Evolutionary conservation across 1,140 invertebrate genomes (phyloP), one percentile per base, ranked within the genome.

Genomic region (Oedothorax gibbosus): DNA sequence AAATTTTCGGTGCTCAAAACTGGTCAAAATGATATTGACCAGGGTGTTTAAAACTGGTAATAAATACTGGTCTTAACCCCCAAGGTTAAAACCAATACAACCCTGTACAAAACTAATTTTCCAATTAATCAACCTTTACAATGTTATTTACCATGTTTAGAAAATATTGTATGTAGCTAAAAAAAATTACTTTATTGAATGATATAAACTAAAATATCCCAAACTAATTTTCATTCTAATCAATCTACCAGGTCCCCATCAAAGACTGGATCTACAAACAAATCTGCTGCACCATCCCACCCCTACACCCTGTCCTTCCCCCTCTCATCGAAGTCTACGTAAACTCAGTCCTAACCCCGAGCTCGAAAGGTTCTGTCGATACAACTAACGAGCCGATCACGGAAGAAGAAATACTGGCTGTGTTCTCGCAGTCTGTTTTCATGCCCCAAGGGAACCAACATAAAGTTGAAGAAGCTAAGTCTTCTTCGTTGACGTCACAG

Each of bases 251-350:
- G 86, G 87, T 97, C 0, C 95, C 95, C 0, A 97, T 97, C 8
- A 97, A 97, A 91, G 95, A 95, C 87, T 98, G 97, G 97, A 98
- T 99, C 76, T 98, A 97, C 87, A 89, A 94, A 86, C 98, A 99
- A 91, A 95, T 99, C 65, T 96, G 96, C 87, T 93, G 93, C 66
- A 95, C 95, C 78, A 93, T 93, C 0, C 93, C 95, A 35, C 98
- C 98, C 0, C 90, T 99, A 51, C 97, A 99, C 92, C 96, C 97
- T 0, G 95, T 98, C 15, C 91, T 99, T 86, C 97, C 97, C 0
- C 94, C 95, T n/a, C 90, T 99, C 9, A 95, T 99, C 0, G 97
- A 99, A 91, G 96, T 97, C 0, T 99, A 97, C 88, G 96, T 99
- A 0, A 97, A 96, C 89, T 98, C 97, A 3, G 95, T 99, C 79